A percentile compares a stretch with the other conserved stretches of the same genome.
Conservation (phyloP, 1,140 invertebrate species). For the Leptinotarsa texana region DNA sequence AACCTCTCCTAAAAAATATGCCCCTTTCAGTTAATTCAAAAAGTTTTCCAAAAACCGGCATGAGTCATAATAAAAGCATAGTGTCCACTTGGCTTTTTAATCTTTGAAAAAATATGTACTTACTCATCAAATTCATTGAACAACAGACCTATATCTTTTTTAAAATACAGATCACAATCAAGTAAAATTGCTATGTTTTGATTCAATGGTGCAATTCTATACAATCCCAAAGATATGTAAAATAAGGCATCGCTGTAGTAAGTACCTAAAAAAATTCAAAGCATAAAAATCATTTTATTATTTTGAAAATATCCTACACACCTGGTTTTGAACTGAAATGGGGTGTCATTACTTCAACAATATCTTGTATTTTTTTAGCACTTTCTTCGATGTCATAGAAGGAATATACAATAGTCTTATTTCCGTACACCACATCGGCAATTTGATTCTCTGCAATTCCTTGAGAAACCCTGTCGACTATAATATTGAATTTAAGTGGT, state of each 20-base stretch:
- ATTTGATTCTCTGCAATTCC: slow-evolving; percentile 63
- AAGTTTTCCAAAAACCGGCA: too few relatives aligned
- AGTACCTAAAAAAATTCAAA: slow-evolving; percentile 59
- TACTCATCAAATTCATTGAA: slow-evolving; percentile 72
- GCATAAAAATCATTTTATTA: not conserved
- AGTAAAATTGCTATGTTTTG: slow-evolving; percentile 72
- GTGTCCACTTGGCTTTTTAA: too few relatives aligned
- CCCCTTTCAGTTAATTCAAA: too few relatives aligned
- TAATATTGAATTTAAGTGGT: slow-evolving; percentile 68
- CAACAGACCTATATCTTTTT: slow-evolving; percentile 69
- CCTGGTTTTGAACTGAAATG: slow-evolving; percentile 78
- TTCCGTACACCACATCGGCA: slow-evolving; percentile 55
- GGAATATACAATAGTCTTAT: slow-evolving; percentile 57
- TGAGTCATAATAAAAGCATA: too few relatives aligned
- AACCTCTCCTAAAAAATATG: too few relatives aligned
- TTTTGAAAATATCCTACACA: slow-evolving; percentile 28
- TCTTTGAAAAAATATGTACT: slow-evolving; percentile 34
- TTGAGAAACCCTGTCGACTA: slow-evolving; percentile 69
- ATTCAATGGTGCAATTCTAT: slow-evolving; percentile 67
- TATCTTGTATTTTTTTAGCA: slow-evolving; percentile 64
- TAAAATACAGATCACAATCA: slow-evolving; percentile 81
- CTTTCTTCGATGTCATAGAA: slow-evolving; percentile 68
- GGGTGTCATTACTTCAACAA: slow-evolving; percentile 71
- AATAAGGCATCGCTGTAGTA: slow-evolving; percentile 85
- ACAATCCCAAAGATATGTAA: slow-evolving; percentile 77